These are phyloP conservation scores for Poicephalus meyeri DNA, from an alignment of 2,113 vertebrate species.

Conservation along the genomic window DNA sequence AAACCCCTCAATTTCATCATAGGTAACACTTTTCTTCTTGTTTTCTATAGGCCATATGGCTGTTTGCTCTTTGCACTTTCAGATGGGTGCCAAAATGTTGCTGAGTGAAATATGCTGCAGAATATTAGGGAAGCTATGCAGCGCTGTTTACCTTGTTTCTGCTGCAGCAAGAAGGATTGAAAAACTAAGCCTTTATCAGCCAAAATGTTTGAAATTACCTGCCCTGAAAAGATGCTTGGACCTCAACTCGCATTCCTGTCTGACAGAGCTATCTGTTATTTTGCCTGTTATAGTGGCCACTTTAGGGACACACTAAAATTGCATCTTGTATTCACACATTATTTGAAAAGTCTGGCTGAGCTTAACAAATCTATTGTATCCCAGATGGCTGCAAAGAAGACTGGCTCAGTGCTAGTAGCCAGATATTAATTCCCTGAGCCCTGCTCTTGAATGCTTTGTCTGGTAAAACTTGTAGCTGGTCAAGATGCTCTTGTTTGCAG, in stretches of 20 bases:
- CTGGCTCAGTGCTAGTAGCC: not conserved
- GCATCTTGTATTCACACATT: rapidly evolving
- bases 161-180: not conserved
- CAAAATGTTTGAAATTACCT: not conserved
- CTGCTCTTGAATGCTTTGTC: not conserved
- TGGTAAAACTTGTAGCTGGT: not conserved
- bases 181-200: not conserved
- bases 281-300: not conserved
- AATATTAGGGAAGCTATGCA: not conserved
- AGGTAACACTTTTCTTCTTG: not conserved
- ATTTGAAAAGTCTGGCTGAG: not conserved
- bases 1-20: not conserved
- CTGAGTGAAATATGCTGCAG: not conserved
- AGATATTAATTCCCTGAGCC: not conserved
- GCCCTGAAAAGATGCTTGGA: not conserved
- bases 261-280: not conserved
- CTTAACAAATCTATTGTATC: not conserved
- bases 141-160: not conserved
- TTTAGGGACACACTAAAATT: not conserved
- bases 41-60: not conserved
- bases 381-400: not conserved
- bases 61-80: not conserved
- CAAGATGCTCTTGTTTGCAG: rapidly evolving
- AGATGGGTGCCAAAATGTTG: not conserved
- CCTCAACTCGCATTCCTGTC: not conserved